Evolutionary conservation across 2,797 vertebrate genomes (phyloP).

Genomic region (Argentina silus): DNA sequence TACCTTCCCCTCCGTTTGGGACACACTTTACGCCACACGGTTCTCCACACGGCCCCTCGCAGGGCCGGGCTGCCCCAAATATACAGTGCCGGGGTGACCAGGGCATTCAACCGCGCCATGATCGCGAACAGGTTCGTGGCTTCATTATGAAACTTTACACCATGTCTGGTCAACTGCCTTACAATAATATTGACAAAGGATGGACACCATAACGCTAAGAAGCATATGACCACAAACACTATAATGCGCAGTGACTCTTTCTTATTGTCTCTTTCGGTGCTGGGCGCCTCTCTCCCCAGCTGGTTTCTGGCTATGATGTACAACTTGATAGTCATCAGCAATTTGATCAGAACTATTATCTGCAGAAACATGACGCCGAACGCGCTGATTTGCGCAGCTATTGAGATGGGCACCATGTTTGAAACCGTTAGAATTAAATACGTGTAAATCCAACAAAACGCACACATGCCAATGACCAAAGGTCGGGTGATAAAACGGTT

Average conservation of each 20-base stretch:
- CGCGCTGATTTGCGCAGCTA: constrained; percentile 76
- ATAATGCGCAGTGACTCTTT: constrained; percentile 80
- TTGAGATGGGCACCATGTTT: constrained; percentile 74
- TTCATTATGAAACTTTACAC: constrained; percentile 75
- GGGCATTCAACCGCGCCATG: constrained; percentile 79
- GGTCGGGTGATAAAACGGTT: constrained; percentile 66
- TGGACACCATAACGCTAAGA: constrained; percentile 78
- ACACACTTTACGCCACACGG: constrained; percentile 44
- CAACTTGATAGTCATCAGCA: constrained; percentile 79
- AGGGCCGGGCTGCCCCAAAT: constrained; percentile 81
- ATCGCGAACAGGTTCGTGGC: constrained; percentile 79
- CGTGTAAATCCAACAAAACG: constrained; percentile 78
- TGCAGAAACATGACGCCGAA: constrained; percentile 78
- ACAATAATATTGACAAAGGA: constrained; percentile 79
- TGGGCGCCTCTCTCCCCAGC: constrained; percentile 71
- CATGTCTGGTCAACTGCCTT: constrained; percentile 64
- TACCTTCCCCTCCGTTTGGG: constrained; percentile 12
- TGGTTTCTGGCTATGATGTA: constrained; percentile 78
- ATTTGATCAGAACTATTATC: constrained; percentile 74
- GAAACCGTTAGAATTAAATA: constrained; percentile 75
- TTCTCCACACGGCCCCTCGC: constrained; percentile 67
- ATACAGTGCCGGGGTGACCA: constrained; percentile 78
- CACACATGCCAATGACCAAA: constrained; percentile 68
- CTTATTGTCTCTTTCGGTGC: constrained; percentile 73
- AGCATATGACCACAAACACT: constrained; percentile 80